Percentiles rank a stretch among this genome's conserved stretches.
Evolutionary conservation across 2,888 invertebrate species (phyloP).

Genomic region (Chirona hameri): DNA sequence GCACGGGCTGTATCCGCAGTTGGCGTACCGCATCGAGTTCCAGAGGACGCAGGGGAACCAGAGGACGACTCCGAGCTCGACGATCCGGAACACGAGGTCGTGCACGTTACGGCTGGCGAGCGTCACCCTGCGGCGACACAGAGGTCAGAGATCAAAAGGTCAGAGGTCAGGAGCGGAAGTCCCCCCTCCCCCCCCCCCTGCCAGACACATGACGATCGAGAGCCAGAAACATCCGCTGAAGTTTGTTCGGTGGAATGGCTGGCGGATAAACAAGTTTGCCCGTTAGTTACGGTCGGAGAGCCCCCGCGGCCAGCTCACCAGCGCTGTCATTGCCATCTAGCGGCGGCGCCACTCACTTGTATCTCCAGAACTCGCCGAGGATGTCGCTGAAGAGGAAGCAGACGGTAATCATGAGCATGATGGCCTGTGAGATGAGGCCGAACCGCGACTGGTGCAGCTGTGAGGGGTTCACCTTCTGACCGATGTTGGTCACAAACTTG

Average conservation of each 20-base stretch:
- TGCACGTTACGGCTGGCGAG: constrained; percentile 88
- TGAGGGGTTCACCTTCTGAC: constrained; percentile 59
- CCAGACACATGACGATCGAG: too few relatives aligned
- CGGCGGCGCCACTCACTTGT: constrained; percentile 61
- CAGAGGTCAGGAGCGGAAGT: not conserved
- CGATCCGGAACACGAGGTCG: constrained; percentile 82
- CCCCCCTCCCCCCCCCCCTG: not conserved
- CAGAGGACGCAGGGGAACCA: constrained; percentile 95
- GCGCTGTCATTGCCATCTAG: not conserved
- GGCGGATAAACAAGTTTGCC: too few relatives aligned
- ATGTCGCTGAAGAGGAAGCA: constrained; percentile 88
- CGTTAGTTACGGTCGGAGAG: too few relatives aligned
- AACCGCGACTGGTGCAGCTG: constrained; percentile 87
- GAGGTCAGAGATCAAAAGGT: constrained; percentile 35
- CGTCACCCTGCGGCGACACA: constrained; percentile 65
- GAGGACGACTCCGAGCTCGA: constrained; percentile 86
- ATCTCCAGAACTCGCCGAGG: constrained; percentile 87
- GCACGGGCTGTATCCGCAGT: too few relatives aligned
- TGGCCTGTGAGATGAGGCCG: constrained; percentile 81
- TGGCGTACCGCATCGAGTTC: constrained; percentile 78
- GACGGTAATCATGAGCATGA: constrained; percentile 83
- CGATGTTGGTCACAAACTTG: constrained; percentile 8
- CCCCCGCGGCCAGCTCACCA: not conserved
- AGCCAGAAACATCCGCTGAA: not conserved
- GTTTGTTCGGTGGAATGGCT: not conserved